Evolutionary conservation across 2,888 invertebrate species (phyloP), one percentile per base, ranked within the genome.

Genomic region (Argynnis bischoffii): DNA sequence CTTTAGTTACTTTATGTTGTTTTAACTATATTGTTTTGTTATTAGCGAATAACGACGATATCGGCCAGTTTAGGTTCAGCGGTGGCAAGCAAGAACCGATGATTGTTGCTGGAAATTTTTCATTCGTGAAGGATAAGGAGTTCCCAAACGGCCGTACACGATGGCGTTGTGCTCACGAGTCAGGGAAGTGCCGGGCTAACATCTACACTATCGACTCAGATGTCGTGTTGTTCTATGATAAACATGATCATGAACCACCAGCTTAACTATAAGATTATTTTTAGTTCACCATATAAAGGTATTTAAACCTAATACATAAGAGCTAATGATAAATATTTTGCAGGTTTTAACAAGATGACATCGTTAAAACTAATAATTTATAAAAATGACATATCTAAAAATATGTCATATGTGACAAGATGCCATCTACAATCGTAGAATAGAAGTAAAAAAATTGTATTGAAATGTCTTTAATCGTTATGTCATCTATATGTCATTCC

Each of bases 141-240:
- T 82, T 83, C 55, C 75, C 83, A 3, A 84, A 81, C 66, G 86
- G 87, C 1, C 79, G 80, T 63, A 83, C 82, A 14, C 77, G 83
- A 5, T 88, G 86, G 85, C 81, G 82, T 51, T 88, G 87, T 72
- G 76, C 81, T 3, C 79, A 85, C 69, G 70, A 70, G 26, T 74
- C 80, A 21, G 80, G 79, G 13, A 80, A 75, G 6, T 88, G 87
- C 65, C 79, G 78, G 1, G 86, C 88, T 5, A 84, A 83, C 73
- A 83, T 87, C 21, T 85, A 84, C 75, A 86, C 86, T 3, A 80
- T 86, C 15, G 82, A 83, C 51, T 78, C 78, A 1, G 81, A 84
- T 66, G 85, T 88, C 3, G 85, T 87, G 1, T 75, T 85, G 5
- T 79, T 87, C 57, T 80, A 85, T 60, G 85, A 86, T 70, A 83